phyloP scores from a whole-genome alignment of 2,113 vertebrate species.

The Todiramphus saurophagus region DNA sequence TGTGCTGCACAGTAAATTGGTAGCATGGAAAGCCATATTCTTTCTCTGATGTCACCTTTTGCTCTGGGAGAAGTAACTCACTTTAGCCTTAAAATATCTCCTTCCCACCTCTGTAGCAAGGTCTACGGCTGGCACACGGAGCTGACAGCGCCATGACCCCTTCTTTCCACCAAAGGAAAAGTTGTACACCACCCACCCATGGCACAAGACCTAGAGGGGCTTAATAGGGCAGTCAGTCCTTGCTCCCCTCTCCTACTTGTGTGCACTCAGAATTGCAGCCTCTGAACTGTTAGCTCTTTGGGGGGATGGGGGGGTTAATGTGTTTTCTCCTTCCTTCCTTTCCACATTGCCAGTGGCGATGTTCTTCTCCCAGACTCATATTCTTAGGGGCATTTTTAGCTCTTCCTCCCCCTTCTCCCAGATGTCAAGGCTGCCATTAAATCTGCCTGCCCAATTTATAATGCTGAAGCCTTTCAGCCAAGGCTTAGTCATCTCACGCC shows the following conservation, averaged over 20 bases:
- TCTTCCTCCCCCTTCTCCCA: constrained; percentile 34
- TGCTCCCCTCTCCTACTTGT: background rate
- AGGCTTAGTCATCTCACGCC: constrained; percentile 38
- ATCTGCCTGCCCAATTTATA: constrained; percentile 39
- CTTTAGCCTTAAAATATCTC: background rate
- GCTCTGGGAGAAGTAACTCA: background rate
- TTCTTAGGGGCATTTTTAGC: constrained; percentile 47
- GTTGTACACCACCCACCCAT: background rate
- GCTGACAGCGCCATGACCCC: background rate
- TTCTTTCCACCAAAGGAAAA: background rate
- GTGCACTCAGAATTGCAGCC: background rate
- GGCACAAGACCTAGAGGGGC: background rate
- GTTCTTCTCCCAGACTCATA: background rate
- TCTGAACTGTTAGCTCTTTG: background rate
- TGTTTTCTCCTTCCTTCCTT: background rate
- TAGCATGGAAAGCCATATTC: background rate
- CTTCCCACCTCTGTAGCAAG: background rate
- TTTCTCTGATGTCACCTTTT: background rate
- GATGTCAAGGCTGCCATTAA: constrained; percentile 46
- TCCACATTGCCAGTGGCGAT: constrained; percentile 37
- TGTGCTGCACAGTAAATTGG: background rate
- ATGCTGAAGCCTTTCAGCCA: constrained; percentile 55
- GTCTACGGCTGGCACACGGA: background rate
- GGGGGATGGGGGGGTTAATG: background rate
- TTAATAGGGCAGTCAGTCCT: background rate